These are phyloP conservation scores for Musca domestica DNA, from an alignment of 1,140 invertebrate genomes.

Conservation along the genomic window DNA sequence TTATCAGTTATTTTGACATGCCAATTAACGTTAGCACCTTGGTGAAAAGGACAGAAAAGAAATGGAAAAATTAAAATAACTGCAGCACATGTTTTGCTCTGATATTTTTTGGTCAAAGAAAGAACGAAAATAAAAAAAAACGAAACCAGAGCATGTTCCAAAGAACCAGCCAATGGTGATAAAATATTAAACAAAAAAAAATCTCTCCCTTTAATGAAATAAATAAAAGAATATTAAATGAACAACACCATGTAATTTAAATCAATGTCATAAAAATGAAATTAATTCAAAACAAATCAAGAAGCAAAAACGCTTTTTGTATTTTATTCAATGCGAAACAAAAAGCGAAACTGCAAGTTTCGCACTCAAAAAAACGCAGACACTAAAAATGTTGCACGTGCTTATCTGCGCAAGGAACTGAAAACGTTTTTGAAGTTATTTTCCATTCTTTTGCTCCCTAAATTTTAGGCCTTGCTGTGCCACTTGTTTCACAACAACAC, in stretches of 20 bases:
- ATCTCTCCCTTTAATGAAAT: background rate
- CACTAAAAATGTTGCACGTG: slow-evolving; percentile 1
- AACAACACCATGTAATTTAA: slow-evolving; percentile 21
- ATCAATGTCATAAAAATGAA: slow-evolving; percentile 17
- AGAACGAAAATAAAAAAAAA: slow-evolving; percentile 1
- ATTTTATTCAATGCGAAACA: background rate
- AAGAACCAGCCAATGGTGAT: background rate
- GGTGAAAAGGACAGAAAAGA: background rate
- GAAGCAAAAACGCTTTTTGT: background rate
- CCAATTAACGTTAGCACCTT: slow-evolving; percentile 20
- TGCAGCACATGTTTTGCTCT: background rate
- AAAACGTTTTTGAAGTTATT: too few species aligned
- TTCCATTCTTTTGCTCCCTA: too few species aligned
- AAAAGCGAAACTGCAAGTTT: background rate
- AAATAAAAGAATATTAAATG: slow-evolving; percentile 11
- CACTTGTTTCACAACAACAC: slow-evolving; percentile 10
- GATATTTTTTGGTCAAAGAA: background rate
- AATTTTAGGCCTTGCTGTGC: slow-evolving; percentile 4
- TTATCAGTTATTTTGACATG: slow-evolving; percentile 20
- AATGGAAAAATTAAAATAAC: background rate
- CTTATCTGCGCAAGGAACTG: slow-evolving; percentile 1
- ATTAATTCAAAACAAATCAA: slow-evolving; percentile 1
- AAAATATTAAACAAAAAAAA: background rate
- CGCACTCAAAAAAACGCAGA: background rate
- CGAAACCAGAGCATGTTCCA: background rate